A percentile compares a stretch with the other conserved stretches of the same genome.
These are phyloP conservation scores for Siniperca scherzeri DNA, from an alignment of 2,797 vertebrate species.

Conservation along the genomic window DNA sequence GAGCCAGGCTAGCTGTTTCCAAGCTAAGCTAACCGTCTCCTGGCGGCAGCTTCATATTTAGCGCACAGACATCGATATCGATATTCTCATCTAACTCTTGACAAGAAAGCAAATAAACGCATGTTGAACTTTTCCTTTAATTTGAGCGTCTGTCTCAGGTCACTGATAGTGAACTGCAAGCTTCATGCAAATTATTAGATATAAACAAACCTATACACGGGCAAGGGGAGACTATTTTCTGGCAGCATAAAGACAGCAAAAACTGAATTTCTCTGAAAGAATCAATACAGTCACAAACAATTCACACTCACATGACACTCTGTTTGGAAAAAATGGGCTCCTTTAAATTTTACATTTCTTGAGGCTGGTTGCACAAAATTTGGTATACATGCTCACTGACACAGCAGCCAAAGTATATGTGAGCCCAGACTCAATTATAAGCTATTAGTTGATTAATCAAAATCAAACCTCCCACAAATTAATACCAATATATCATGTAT, in stretches of 20 bases:
- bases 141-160: slow-evolving; percentile 16
- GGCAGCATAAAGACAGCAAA: not conserved
- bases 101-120: not conserved
- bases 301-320: slow-evolving; percentile 16
- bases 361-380: not conserved
- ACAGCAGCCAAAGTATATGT: not conserved
- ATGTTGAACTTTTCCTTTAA: slow-evolving; percentile 1
- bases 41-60: slow-evolving; percentile 2
- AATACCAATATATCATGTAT: not conserved
- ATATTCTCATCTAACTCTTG: not conserved
- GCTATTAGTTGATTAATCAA: not conserved
- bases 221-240: not conserved
- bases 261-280: not conserved
- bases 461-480: not conserved
- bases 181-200: slow-evolving; percentile 30
- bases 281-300: slow-evolving; percentile 21
- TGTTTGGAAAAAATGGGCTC: not conserved
- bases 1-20: not conserved
- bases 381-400: not conserved
- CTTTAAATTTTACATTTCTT: slow-evolving; percentile 1
- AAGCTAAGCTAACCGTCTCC: slow-evolving; percentile 11
- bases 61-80: not conserved
- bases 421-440: not conserved
- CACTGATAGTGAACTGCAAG: slow-evolving; percentile 10
- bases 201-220: slow-evolving; percentile 14